These are phyloP conservation scores for Drosophila meridiana DNA, from an alignment of 2,888 invertebrate species.

Conservation along the genomic window DNA sequence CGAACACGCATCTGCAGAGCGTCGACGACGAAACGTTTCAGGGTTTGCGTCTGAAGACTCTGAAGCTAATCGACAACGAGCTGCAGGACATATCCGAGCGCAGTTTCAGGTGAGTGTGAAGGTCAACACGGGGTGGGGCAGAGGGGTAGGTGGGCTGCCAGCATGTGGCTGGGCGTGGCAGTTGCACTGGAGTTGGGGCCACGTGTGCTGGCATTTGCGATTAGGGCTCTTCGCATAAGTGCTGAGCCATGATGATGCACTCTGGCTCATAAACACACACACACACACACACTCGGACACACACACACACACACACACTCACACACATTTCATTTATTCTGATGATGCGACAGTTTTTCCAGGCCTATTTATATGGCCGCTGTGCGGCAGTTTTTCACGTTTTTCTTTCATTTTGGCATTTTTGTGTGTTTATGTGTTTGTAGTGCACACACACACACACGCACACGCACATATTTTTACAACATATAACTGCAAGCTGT, in stretches of 20 bases:
- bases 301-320: neutral
- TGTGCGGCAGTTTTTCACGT: conserved; percentile 29
- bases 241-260: conserved; percentile 63
- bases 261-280: conserved; percentile 18
- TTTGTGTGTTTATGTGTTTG: conserved; percentile 41
- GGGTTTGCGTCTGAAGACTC: conserved; percentile 91
- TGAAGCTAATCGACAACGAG: conserved; percentile 93
- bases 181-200: neutral
- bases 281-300: conserved; percentile 31
- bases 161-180: neutral
- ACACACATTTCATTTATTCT: conserved; percentile 35
- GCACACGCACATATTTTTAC: conserved; percentile 41
- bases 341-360: conserved; percentile 70
- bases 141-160: neutral
- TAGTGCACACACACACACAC: conserved; percentile 29
- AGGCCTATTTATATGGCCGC: conserved; percentile 49
- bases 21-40: conserved; percentile 93
- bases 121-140: conserved; percentile 17
- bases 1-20: conserved; percentile 92
- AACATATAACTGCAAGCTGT: conserved; percentile 77
- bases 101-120: conserved; percentile 90
- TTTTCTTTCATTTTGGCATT: conserved; percentile 6
- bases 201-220: conserved; percentile 21
- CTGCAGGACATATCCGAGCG: conserved; percentile 92
- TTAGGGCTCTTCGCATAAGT: conserved; percentile 42